Base-by-base conservation (phyloP, 2,888 invertebrate genomes). In the Epirrita christyi region DNA sequence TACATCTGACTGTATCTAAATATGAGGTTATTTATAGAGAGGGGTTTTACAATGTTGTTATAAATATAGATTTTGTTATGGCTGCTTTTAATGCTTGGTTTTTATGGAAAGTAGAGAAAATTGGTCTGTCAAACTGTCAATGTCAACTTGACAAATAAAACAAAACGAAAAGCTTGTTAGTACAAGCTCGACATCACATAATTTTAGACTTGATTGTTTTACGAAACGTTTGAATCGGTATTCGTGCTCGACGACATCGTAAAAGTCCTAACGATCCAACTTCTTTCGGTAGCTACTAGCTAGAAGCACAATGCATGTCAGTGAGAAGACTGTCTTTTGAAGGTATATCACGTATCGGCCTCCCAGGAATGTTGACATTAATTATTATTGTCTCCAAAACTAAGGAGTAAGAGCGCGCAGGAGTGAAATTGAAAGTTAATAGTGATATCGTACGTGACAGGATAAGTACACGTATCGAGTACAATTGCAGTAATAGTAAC, bases 321-420 rank as follows among this genome's bases (percentile, higher is more conserved):
- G 66, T 64, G 67, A 34, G 49, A 52, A 69, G 52, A 71, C 67
- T 49, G 41, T 59, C 67, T 75, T 76, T 85, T 85, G 83, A 84
- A 80, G 80, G 68, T 75, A 66, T 80, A 85, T 85, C 84, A 74
- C 64, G 73, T 85, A 71, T 72, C 83, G 66, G 59, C 67, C 59
- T 66, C 61, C 62, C 51, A 50, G 57, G 70, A 70, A 72, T 62
- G 62, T 46, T 29, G 51, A 13, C 55, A 52, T 67, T 67, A 66
- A 71, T 66, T n/a, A n/a, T n/a, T n/a, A n/a, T n/a, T 69, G 64
- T 44, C 66, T 64, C 69, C 67, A 69, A 72, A 74, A 72, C 74
- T 75, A 75, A 63, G 66, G 61, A 72, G 71, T 69, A 69, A 70
- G 66, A 76, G 73, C 66, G 64, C 61, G 59, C 45, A 13, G 15